Evolutionary conservation across 2,888 invertebrate genomes (phyloP).

Genomic region (Fragum sueziense): DNA sequence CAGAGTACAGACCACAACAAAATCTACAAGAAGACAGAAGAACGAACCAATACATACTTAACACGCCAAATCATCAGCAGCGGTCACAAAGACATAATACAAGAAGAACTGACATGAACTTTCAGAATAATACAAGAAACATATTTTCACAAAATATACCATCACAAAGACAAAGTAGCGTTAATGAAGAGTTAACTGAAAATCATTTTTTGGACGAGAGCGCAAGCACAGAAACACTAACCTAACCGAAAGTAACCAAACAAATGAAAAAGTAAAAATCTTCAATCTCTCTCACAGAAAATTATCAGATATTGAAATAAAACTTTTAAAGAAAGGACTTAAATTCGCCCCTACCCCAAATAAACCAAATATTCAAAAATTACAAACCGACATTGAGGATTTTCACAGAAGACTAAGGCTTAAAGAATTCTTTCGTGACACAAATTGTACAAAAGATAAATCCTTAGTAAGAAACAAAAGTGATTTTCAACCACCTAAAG

Average conservation of each 20-base stretch:
- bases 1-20: too few species aligned
- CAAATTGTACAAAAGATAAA: not conserved
- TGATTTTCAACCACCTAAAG: conserved; percentile 22
- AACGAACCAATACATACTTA: too few species aligned
- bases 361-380: conserved; percentile 16
- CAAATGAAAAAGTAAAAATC: not conserved
- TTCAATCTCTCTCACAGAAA: conserved; percentile 18
- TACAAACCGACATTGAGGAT: not conserved
- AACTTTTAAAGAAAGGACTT: conserved; percentile 7
- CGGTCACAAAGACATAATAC: too few species aligned
- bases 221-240: not conserved
- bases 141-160: too few species aligned
- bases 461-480: conserved; percentile 25
- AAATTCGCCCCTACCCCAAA: conserved; percentile 21
- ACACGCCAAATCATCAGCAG: too few species aligned
- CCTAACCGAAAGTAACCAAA: not conserved
- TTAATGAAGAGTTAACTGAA: not conserved
- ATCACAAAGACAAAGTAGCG: not conserved
- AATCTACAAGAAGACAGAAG: too few species aligned
- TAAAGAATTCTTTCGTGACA: conserved; percentile 11
- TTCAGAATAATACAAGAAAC: too few species aligned
- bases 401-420: conserved; percentile 11
- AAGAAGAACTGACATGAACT: too few species aligned
- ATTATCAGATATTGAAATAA: not conserved
- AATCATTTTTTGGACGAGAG: not conserved